Conservation (phyloP, 2,888 invertebrate species). For the Tetranychus piercei region DNA sequence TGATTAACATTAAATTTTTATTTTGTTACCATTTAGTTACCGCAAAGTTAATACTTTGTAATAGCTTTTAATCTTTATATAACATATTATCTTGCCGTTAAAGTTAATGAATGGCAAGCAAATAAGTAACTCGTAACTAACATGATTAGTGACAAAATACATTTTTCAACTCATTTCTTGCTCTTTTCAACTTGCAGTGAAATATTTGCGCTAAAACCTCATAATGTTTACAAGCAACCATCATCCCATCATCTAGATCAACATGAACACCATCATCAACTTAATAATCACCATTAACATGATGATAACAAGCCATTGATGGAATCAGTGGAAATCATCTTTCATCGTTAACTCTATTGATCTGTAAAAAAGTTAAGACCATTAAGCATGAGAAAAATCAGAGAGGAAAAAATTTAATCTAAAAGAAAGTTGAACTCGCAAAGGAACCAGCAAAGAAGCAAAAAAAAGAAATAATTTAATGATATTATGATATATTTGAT, state of each 20-base stretch:
- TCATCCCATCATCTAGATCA: not conserved
- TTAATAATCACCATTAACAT: not conserved
- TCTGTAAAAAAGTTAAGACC: not conserved
- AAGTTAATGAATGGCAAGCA: not conserved
- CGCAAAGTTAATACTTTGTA: too few relatives aligned
- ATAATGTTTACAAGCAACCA: too few relatives aligned
- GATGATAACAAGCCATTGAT: not conserved
- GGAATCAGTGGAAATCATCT: not conserved
- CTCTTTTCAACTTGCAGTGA: too few relatives aligned
- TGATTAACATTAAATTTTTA: too few relatives aligned
- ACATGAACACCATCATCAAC: not conserved
- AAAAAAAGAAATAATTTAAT: too few relatives aligned
- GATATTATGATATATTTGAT: too few relatives aligned
- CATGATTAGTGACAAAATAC: not conserved
- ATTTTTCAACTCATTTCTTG: too few relatives aligned
- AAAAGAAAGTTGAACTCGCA: not conserved
- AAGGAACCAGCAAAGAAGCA: not conserved
- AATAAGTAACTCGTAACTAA: not conserved
- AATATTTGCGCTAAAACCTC: too few relatives aligned
- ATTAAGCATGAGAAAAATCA: not conserved
- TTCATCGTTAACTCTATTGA: not conserved
- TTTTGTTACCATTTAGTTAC: too few relatives aligned
- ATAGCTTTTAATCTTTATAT: too few relatives aligned
- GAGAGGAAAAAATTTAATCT: not conserved
- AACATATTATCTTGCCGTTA: not conserved